Base-by-base conservation (phyloP, 2,113 vertebrate genomes). In the Sander lucioperca region DNA sequence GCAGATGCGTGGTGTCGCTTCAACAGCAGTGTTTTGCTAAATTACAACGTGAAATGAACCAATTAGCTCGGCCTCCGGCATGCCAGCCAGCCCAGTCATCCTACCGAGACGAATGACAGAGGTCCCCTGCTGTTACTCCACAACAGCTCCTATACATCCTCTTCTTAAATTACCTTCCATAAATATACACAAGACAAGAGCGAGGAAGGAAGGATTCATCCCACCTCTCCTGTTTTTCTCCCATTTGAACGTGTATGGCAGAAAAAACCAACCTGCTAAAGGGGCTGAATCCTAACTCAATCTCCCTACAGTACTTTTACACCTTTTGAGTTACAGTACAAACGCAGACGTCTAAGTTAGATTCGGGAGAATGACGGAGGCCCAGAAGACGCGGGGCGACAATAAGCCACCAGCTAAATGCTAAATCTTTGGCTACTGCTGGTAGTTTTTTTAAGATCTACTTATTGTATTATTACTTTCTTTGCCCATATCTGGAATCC, bases 1-100 rank as follows among this genome's bases (percentile, higher is more conserved):
- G 89, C 83, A 88, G 89, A 89, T 80, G 84, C 65, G 66, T 70
- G 82, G 86, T 86, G 91, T 81, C 39, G 39, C 68, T 67, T 85
- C 82, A 79, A 84, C 88, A 87, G 84, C 89, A 83, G 84, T 56
- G 82, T 82, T 91, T 84, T 63, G 85, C 84, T 91, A 78, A 91
- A 91, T 93, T 88, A 93, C 92, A 91, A 90, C 86, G 89, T 82
- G 89, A 91, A 90, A 89, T 86, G 78, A 88, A 82, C 68, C 83
- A 82, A 83, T 91, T 84, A 86, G 82, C 80, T 69, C n/a, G 75
- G 84, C 85, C 86, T 83, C 65, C 61, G 70, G 82, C 77, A 59
- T 23, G 71, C 78, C 80, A 77, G 71, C 78, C 80, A 77, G 77
- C 73, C 68, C 73, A 56, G 84, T 80, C 77, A 51, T 67, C 83